Base-by-base conservation (phyloP, 2,888 invertebrate species). In the Thymelicus acteon region DNA sequence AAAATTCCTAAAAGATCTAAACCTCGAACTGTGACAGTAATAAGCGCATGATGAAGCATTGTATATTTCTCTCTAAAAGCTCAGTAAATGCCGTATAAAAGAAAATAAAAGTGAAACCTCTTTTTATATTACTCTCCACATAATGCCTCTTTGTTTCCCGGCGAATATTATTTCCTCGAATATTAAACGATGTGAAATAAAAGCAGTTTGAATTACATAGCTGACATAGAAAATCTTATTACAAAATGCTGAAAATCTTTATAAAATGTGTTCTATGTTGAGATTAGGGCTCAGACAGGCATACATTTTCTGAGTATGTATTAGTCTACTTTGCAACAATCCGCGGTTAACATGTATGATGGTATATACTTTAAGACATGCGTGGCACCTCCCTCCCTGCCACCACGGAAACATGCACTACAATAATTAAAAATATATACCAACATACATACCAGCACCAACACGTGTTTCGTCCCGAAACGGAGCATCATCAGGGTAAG, bases 171-270 rank as follows among this genome's bases (percentile, higher is more conserved):
- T 66, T 58, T 66, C 19, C 66, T 31, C n/a, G 57, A 57, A 65
- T 65, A 66, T 66, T 58, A 66, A 66, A 66, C 47, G 57, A 57
- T 66, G 58, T 65, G 54, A 54, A 64, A 64, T 65, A 65, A 65
- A 54, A 39, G 54, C 54, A 31, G 40, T 24, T 65, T 24, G 54
- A 65, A 44, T 65, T 65, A 64, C 57, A 44, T 54, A 13, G 31
- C 44, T 13, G 57, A 19, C 54, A 54, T n/a, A n/a, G 10, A 54
- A 54, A 15, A 24, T 54, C 7, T 19, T 54, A 19, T 54, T 54
- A 24, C n/a, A 54, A 54, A 54, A 19, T 52, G 15, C 19, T 8
- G 52, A 19, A 52, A 52, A 19, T 8, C 7, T 19, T 52, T 52
- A 52, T 52, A 52, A 19, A 52, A 19, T 19, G 52, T 52, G 52